These are phyloP conservation scores for Argynnis bischoffii DNA, from an alignment of 2,888 invertebrate species.

Conservation along the genomic window DNA sequence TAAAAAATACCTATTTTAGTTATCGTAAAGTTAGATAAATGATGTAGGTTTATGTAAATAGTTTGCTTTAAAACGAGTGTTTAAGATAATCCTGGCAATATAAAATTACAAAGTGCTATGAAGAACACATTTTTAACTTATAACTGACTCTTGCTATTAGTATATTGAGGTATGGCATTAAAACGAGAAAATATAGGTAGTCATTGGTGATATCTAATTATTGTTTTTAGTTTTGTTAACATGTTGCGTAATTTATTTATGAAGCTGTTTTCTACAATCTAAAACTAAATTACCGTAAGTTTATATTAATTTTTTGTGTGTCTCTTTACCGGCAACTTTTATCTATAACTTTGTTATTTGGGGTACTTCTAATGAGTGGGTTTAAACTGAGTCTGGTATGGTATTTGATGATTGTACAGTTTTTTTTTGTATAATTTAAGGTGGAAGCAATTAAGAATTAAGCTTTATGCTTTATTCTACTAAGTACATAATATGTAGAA, in stretches of 20 bases:
- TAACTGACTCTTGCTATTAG: constrained; percentile 2
- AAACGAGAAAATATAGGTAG: neutral
- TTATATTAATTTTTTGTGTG: constrained; percentile 24
- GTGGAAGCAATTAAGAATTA: constrained; percentile 35
- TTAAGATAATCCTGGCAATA: constrained; percentile 51
- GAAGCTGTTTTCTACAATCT: neutral
- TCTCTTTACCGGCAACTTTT: constrained; percentile 8
- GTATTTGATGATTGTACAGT: constrained; percentile 35
- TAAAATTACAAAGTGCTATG: constrained; percentile 45
- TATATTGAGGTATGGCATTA: neutral
- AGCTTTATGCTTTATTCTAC: constrained; percentile 38
- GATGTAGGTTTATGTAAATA: constrained; percentile 73
- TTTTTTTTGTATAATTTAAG: constrained; percentile 31
- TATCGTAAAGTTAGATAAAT: constrained; percentile 60
- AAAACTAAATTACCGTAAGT: constrained; percentile 15
- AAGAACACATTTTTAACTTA: neutral
- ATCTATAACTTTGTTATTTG: constrained; percentile 17
- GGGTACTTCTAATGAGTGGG: constrained; percentile 28
- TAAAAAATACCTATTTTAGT: constrained; percentile 49
- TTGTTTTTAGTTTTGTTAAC: constrained; percentile 11
- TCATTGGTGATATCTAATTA: constrained; percentile 1
- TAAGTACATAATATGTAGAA: constrained; percentile 33
- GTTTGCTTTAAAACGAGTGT: constrained; percentile 57
- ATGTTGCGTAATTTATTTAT: constrained; percentile 25
- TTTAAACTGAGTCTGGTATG: constrained; percentile 28